Percentiles rank a stretch among this genome's conserved stretches.
Conservation (phyloP, 2,797 vertebrate genomes). For the Epinephelus coioides region DNA sequence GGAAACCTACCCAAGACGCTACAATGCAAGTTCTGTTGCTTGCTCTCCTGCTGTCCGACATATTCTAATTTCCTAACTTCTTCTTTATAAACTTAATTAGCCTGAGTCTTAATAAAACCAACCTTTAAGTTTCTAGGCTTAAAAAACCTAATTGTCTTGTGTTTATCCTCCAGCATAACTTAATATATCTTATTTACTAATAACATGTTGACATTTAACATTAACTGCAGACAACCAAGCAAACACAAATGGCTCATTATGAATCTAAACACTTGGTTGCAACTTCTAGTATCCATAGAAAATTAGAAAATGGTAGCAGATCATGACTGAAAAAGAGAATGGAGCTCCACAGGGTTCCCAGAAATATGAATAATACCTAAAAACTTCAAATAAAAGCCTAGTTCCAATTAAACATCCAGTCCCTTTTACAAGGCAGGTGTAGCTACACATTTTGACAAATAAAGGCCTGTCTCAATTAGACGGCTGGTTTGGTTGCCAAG, state of each 20-base stretch:
- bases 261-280: not conserved
- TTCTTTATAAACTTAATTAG: not conserved
- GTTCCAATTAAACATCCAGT: too few relatives aligned
- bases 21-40: not conserved
- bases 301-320: not conserved
- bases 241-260: not conserved
- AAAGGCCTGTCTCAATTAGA: too few relatives aligned
- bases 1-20: not conserved
- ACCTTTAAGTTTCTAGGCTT: not conserved
- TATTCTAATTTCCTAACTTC: too few relatives aligned
- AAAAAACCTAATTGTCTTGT: not conserved
- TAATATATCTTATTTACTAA: not conserved
- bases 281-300: too few relatives aligned
- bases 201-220: not conserved
- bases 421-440: too few relatives aligned
- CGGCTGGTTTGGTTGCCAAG: too few relatives aligned
- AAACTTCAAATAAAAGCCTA: too few relatives aligned
- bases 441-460: too few relatives aligned
- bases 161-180: not conserved
- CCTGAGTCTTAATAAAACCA: not conserved
- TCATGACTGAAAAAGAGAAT: not conserved
- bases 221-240: not conserved
- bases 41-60: not conserved
- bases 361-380: too few relatives aligned
- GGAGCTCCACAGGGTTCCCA: too few relatives aligned